Conservation (phyloP, 2,797 vertebrate species). For the Alosa sapidissima region DNA sequence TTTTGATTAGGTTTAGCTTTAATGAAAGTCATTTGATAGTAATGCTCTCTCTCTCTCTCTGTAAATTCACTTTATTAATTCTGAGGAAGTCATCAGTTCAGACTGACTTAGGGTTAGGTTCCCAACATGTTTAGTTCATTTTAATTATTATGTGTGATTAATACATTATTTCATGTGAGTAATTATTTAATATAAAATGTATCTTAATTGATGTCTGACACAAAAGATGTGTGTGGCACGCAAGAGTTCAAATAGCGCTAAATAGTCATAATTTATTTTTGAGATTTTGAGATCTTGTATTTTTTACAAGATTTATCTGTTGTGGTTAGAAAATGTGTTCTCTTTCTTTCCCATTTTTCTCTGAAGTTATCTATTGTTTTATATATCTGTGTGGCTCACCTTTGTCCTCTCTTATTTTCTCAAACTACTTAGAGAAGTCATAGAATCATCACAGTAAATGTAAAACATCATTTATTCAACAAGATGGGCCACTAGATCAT, state of each 20-base stretch:
- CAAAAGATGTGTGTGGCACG: not conserved
- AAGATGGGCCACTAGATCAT: too few relatives aligned
- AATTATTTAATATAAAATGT: not conserved
- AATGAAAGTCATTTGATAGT: not conserved
- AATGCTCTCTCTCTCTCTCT: not conserved
- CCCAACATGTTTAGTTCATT: not conserved
- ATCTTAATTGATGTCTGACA: not conserved
- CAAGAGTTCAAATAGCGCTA: not conserved
- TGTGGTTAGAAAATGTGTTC: not conserved
- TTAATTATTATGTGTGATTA: not conserved
- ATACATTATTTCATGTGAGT: not conserved
- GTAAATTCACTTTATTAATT: slow-evolving; percentile 6
- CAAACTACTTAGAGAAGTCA: too few relatives aligned
- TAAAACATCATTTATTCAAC: too few relatives aligned
- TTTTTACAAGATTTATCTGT: not conserved
- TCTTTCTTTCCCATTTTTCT: not conserved
- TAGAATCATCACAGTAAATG: too few relatives aligned
- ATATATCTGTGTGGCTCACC: too few relatives aligned
- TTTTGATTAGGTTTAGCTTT: not conserved
- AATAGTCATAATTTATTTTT: not conserved
- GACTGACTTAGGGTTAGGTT: not conserved
- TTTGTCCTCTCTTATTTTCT: too few relatives aligned
- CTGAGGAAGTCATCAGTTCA: not conserved
- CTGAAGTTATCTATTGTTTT: not conserved
- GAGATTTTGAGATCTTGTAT: too few relatives aligned